Base-by-base conservation (phyloP, 1,140 invertebrate genomes). In the Penaeus japonicus region DNA sequence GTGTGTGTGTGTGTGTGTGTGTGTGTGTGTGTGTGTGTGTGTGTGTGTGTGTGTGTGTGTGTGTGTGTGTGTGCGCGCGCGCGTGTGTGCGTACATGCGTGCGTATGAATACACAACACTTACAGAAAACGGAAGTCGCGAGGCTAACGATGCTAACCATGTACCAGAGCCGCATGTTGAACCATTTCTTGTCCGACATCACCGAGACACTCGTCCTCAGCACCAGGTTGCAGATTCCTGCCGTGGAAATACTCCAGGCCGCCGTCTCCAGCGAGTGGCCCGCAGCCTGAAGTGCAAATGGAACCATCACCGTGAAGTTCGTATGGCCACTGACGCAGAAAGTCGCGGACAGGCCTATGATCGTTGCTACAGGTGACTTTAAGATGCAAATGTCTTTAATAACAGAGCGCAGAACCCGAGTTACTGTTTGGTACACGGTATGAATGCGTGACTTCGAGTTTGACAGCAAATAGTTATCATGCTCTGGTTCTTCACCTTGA, bases 261-360 rank as follows among this genome's bases (percentile, higher is more conserved):
- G 83, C 81, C 30, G 57, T 81, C 32, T 78, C 65, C 15, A 80
- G 55, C 12, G 82, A 84, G 62, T 84, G 73, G 22, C 88, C 88
- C 17, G 1, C 53, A 12, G 62, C 62, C 62, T 89, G 82, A 0
- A 85, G 62, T 5, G 83, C 83, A 30, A 89, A 89, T 0, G 88
- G 83, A 47, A 89, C 88, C 35, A 80, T 24, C 57, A 85, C 47
- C 7, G 39, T 57, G 62, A 89, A 89, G 83, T 89, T 89, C 15
- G 59, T 62, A 3, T 89, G 62, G 2, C 82, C 83, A 12, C 62
- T 78, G n/a, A 80, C 47, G 57, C n/a, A 22, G 10, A 80, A 32
- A 1, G 73, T 81, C 1, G 39, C n/a, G 20, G 32, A 79, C 47
- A 84, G 30, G 22, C 62, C 88, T 18, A 80, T 79, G 53, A 85